Conservation (phyloP, 2,113 vertebrate species). For the Scortum barcoo region DNA sequence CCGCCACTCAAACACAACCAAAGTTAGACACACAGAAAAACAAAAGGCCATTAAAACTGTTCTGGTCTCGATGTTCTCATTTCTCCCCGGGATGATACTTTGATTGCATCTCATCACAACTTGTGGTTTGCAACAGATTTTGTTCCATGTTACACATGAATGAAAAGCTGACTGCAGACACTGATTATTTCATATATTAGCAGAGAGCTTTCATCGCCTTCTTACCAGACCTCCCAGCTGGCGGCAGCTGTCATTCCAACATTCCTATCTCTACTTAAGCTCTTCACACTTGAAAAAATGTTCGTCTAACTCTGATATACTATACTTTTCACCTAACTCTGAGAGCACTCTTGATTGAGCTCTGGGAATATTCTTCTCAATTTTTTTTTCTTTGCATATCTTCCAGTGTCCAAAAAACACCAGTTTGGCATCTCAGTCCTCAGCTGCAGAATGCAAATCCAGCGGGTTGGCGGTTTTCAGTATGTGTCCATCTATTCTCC, state of each 20-base stretch:
- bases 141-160: constrained; percentile 65
- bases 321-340: constrained; percentile 26
- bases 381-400: neutral
- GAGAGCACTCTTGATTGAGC: constrained; percentile 2
- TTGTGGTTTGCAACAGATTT: constrained; percentile 70
- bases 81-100: constrained; percentile 53
- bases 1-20: constrained; percentile 39
- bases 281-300: constrained; percentile 63
- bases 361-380: constrained; percentile 25
- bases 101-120: constrained; percentile 66
- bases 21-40: constrained; percentile 23
- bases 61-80: constrained; percentile 54
- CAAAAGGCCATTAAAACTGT: constrained; percentile 46
- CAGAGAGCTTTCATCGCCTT: constrained; percentile 58
- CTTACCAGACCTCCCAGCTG: constrained; percentile 70
- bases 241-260: constrained; percentile 51
- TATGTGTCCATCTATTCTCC: constrained; percentile 44
- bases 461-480: constrained; percentile 55
- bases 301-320: constrained; percentile 39
- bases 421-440: constrained; percentile 17
- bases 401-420: neutral
- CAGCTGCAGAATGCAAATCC: constrained; percentile 60
- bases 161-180: constrained; percentile 57
- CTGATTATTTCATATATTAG: constrained; percentile 75
- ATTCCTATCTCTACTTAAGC: constrained; percentile 68